Percentiles rank a stretch among this genome's conserved stretches.
phyloP scores from a whole-genome alignment of 2,888 invertebrate species.

The Actias luna region DNA sequence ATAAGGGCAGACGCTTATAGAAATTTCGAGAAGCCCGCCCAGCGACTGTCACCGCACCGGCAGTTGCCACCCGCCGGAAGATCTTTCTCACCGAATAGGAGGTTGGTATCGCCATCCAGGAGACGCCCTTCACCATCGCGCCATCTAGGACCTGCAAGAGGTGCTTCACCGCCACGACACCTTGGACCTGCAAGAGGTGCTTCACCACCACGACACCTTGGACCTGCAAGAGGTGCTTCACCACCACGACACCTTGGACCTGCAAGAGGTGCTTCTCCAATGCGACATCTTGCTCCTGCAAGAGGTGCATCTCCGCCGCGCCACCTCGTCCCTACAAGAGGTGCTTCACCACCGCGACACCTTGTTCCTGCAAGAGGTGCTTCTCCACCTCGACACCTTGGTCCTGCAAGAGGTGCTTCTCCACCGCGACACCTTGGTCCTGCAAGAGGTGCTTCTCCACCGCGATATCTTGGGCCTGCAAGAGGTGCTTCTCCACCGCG shows the following conservation, averaged over 20 bases:
- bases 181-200: conserved; percentile 24
- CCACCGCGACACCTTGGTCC: conserved; percentile 1
- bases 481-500: not conserved
- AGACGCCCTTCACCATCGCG: conserved; percentile 26
- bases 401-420: not conserved
- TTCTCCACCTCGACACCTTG: not conserved
- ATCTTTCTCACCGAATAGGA: conserved; percentile 23
- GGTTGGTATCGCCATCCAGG: conserved; percentile 28
- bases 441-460: not conserved
- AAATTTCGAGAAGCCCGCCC: conserved; percentile 9
- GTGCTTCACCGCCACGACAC: conserved; percentile 29
- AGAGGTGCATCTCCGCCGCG: too few relatives aligned
- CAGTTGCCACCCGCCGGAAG: conserved; percentile 16
- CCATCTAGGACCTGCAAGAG: conserved; percentile 29
- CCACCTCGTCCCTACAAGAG: too few relatives aligned
- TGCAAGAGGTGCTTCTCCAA: too few relatives aligned
- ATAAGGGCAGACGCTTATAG: conserved; percentile 1
- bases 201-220: conserved; percentile 31
- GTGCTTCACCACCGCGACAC: too few relatives aligned
- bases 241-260: too few relatives aligned
- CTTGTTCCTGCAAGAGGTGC: too few relatives aligned
- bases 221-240: conserved; percentile 25
- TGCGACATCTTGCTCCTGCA: too few relatives aligned
- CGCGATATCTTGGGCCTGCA: not conserved
- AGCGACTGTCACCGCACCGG: not conserved